phyloP scores from a whole-genome alignment of 2,797 vertebrate genomes.

The Falco berigora region DNA sequence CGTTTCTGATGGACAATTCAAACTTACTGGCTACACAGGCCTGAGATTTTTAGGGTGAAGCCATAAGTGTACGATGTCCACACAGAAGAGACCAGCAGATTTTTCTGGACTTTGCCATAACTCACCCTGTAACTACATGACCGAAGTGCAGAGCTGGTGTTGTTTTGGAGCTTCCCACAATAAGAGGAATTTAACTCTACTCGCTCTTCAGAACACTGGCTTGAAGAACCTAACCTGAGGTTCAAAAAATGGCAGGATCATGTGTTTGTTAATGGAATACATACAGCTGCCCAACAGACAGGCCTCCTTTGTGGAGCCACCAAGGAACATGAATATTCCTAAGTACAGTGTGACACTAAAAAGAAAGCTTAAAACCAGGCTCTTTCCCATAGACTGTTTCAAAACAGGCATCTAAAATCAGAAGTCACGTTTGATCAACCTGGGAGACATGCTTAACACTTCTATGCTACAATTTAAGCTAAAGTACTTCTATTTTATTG shows the following conservation, averaged over 20 bases:
- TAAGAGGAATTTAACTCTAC: neutral
- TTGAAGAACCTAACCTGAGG: neutral
- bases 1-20: neutral
- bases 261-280: fast-evolving
- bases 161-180: neutral
- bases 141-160: neutral
- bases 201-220: neutral
- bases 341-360: neutral
- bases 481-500: neutral
- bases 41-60: neutral
- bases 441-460: neutral
- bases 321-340: neutral
- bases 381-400: neutral
- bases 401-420: neutral
- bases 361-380: neutral
- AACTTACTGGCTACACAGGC: neutral
- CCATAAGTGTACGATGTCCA: neutral
- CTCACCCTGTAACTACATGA: neutral
- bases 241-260: neutral
- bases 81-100: neutral
- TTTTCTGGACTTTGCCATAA: neutral
- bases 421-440: neutral
- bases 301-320: neutral
- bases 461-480: neutral
- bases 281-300: neutral